phyloP scores from a whole-genome alignment of 2,113 vertebrate genomes.

The Actenoides hombroni region DNA sequence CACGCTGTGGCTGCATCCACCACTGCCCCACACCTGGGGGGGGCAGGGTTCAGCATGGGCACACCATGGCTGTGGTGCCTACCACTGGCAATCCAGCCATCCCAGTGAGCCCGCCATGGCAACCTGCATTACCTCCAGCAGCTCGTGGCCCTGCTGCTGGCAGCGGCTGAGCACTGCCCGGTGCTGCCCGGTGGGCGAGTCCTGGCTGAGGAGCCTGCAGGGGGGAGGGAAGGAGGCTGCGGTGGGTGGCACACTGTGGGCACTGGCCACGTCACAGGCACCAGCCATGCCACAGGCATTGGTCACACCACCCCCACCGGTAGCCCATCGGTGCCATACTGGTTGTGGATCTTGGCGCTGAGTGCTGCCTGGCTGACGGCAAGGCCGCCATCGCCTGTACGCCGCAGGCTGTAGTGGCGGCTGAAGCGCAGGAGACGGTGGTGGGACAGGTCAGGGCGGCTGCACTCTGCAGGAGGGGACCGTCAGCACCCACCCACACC shows the following conservation, averaged over 20 bases:
- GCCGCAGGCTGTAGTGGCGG: constrained; percentile 17
- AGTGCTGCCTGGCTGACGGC: constrained; percentile 82
- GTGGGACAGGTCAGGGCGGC: constrained; percentile 86
- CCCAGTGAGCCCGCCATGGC: accelerated
- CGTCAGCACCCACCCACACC: accelerated
- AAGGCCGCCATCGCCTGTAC: constrained; percentile 67
- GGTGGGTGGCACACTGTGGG: accelerated
- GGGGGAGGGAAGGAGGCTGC: neutral
- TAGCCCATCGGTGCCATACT: constrained; percentile 74
- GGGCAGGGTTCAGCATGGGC: neutral
- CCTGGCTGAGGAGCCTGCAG: constrained; percentile 84
- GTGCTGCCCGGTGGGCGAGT: constrained; percentile 81
- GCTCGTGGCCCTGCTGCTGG: constrained; percentile 79
- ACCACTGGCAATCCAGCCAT: accelerated
- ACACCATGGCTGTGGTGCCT: accelerated
- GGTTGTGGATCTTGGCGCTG: constrained; percentile 87
- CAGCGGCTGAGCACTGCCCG: constrained; percentile 57
- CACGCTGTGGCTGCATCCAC: constrained; percentile 83
- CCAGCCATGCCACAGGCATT: accelerated
- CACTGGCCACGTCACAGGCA: accelerated
- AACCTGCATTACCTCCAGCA: constrained; percentile 81
- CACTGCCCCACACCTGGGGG: constrained; percentile 87
- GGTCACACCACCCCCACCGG: accelerated
- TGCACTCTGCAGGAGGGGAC: constrained; percentile 81
- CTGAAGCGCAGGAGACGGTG: constrained; percentile 87